Conservation (phyloP, 2,113 vertebrate species). For the Pimephales promelas region DNA sequence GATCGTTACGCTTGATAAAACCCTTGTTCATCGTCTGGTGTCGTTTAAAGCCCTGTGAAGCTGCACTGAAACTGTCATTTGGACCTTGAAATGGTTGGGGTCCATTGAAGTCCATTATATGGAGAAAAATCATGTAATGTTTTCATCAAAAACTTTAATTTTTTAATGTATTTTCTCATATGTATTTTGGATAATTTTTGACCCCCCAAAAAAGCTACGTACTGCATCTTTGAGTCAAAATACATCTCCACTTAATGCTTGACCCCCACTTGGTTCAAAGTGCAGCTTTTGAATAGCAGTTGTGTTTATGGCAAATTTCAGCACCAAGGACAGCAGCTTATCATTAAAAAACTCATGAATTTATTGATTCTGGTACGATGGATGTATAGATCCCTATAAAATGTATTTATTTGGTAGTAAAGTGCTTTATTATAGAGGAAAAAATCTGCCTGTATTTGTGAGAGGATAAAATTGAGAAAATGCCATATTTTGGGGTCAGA, state of each 20-base stretch:
- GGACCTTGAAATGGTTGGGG: too few relatives aligned
- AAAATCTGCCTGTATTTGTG: too few relatives aligned
- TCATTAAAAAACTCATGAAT: neutral
- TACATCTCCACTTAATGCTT: neutral
- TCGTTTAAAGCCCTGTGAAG: too few relatives aligned
- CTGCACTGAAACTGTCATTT: too few relatives aligned
- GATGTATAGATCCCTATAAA: neutral
- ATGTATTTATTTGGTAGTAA: neutral
- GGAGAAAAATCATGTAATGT: too few relatives aligned
- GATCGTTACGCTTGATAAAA: too few relatives aligned
- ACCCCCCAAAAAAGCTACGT: too few relatives aligned
- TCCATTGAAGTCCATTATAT: too few relatives aligned
- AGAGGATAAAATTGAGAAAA: neutral
- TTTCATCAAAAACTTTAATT: too few relatives aligned
- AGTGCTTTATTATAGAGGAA: neutral
- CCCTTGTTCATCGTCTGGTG: too few relatives aligned
- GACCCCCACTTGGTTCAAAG: neutral
- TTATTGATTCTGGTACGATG: neutral
- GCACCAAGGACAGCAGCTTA: conserved; percentile 53
- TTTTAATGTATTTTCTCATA: too few relatives aligned
- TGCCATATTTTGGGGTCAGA: neutral
- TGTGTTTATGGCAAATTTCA: conserved; percentile 21
- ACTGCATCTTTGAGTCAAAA: neutral
- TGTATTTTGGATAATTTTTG: too few relatives aligned
- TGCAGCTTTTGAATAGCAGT: neutral